Conservation (phyloP, 1,140 invertebrate genomes). For the roundworm (Caenorhabditis elegans) region DNA sequence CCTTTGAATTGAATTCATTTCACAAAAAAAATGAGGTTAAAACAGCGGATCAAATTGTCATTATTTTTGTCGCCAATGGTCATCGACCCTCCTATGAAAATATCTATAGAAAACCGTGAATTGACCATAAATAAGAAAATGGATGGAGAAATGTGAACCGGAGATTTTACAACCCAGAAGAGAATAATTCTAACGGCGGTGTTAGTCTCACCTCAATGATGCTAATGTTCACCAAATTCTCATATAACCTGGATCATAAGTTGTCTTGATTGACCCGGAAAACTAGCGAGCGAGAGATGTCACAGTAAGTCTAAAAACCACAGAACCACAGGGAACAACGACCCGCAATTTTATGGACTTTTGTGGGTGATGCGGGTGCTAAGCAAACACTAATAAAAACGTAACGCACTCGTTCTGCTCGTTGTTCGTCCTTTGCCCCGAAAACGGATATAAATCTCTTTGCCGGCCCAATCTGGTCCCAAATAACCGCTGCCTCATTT, state of each 20-base stretch:
- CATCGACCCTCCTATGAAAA: not conserved
- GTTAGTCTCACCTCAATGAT: slow-evolving; percentile 11
- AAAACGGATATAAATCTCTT: slow-evolving; percentile 10
- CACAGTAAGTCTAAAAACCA: too few species aligned
- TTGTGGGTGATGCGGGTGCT: not conserved
- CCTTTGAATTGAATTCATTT: not conserved
- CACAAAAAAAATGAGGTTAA: not conserved
- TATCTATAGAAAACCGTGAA: not conserved
- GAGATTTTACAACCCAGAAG: not conserved
- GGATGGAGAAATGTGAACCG: not conserved
- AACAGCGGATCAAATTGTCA: slow-evolving; percentile 21
- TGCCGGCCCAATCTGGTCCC: not conserved
- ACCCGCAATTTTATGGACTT: slow-evolving; percentile 16
- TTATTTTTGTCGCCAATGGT: slow-evolving; percentile 9
- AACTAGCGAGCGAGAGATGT: too few species aligned
- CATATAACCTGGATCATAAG: too few species aligned
- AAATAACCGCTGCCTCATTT: not conserved
- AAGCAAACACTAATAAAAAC: slow-evolving; percentile 9
- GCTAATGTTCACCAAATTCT: not conserved
- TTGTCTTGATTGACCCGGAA: too few species aligned
- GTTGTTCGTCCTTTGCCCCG: not conserved
- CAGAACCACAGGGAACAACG: not conserved
- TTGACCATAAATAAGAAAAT: not conserved
- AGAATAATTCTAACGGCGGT: not conserved
- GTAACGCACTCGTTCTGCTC: slow-evolving; percentile 6